These are phyloP conservation scores for Umimayanthus kanabou DNA, from an alignment of 92 coral and sea anemone species.

Conservation along the genomic window DNA sequence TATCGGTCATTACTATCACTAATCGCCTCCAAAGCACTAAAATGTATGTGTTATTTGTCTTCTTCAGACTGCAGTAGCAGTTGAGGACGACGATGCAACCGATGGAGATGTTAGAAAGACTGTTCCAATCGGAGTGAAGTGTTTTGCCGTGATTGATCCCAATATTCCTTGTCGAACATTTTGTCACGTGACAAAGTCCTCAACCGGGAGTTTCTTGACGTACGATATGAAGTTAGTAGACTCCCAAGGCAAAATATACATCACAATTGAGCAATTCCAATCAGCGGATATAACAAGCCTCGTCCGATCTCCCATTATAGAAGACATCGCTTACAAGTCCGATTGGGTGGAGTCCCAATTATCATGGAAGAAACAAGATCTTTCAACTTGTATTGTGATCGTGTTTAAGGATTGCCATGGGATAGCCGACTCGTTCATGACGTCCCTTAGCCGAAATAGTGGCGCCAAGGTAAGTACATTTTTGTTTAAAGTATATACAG, in stretches of 20 bases:
- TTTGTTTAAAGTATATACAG: too few species aligned
- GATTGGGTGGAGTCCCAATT: constrained; percentile 48
- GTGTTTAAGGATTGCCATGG: constrained; percentile 53
- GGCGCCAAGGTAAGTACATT: neutral
- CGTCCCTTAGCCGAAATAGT: constrained; percentile 18
- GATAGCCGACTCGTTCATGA: constrained; percentile 35
- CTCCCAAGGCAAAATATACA: constrained; percentile 39
- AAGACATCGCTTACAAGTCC: constrained; percentile 41
- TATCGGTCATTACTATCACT: too few species aligned
- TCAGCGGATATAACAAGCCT: constrained; percentile 48
- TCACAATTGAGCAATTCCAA: constrained; percentile 50
- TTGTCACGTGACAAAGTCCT: constrained; percentile 48
- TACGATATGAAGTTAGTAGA: constrained; percentile 57
- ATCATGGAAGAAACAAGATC: neutral
- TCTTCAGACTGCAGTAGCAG: constrained; percentile 31
- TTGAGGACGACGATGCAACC: neutral
- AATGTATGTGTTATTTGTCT: neutral
- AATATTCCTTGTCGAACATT: constrained; percentile 43
- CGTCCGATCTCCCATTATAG: constrained; percentile 37
- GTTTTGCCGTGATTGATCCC: constrained; percentile 27
- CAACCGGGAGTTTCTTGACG: constrained; percentile 36
- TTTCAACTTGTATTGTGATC: constrained; percentile 15
- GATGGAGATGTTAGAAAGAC: too few species aligned
- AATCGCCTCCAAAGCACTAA: too few species aligned
- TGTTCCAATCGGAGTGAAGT: constrained; percentile 28